Conservation (phyloP, 1,140 invertebrate genomes). For the Heliconius himera region DNA sequence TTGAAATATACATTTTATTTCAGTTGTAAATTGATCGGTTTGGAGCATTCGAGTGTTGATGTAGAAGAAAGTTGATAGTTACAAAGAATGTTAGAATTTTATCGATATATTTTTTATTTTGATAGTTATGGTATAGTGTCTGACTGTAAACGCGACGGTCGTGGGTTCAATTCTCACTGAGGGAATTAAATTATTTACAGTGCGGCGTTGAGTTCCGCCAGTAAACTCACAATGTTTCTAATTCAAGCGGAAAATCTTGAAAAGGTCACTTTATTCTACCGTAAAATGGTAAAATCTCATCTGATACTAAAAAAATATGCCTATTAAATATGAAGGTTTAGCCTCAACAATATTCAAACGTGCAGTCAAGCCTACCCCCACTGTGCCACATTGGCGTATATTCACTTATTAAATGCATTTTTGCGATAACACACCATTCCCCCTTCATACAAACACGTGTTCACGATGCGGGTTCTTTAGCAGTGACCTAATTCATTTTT, state of each 20-base stretch:
- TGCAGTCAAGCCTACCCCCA: not conserved
- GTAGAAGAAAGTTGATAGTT: conserved; percentile 30
- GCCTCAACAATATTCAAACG: not conserved
- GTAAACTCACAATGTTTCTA: too few relatives aligned
- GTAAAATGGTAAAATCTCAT: too few relatives aligned
- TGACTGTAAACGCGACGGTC: too few relatives aligned
- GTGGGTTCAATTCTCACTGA: too few relatives aligned
- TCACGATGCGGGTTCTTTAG: conserved; percentile 23
- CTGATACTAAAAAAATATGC: too few relatives aligned
- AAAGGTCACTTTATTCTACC: too few relatives aligned
- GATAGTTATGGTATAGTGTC: too few relatives aligned
- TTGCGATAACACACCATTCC: not conserved
- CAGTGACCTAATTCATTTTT: not conserved
- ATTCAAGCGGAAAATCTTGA: too few relatives aligned
- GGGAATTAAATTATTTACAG: too few relatives aligned
- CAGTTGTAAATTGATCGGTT: conserved; percentile 29
- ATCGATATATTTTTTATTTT: not conserved
- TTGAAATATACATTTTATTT: conserved; percentile 8
- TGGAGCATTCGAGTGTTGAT: conserved; percentile 22
- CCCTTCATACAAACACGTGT: conserved; percentile 11
- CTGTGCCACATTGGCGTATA: not conserved
- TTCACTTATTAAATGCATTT: not conserved
- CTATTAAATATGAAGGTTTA: not conserved
- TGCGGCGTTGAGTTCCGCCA: too few relatives aligned
- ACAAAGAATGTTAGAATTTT: not conserved